Evolutionary conservation across 92 coral and sea anemone species (phyloP), one percentile per base, ranked within the genome.

Genomic region (Phenganax stokvisi): DNA sequence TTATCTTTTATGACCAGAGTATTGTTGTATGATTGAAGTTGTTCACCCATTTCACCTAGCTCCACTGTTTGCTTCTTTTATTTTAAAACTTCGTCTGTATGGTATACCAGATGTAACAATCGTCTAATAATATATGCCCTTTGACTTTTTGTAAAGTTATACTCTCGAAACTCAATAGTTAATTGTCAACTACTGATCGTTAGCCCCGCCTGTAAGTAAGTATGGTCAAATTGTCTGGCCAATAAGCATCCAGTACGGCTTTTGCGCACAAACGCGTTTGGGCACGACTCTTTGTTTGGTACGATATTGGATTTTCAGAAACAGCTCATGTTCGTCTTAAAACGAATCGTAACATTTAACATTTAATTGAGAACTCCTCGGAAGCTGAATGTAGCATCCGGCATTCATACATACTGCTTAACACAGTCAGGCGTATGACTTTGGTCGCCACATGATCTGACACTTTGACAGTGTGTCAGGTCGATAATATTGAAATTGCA

Each of bases 111-210:
- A 66, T 66, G 72, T 66, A 30, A 66, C 10, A 66, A 66, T 66
- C 47, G 72, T 27, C 72, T 66, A 12, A 25, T 25, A 66, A 66
- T 30, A 66, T 12, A 66, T 66, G 72, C 51, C 72, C 72, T 66
- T 66, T 66, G 72, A 66, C 72, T 25, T 66, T 66, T 66, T 20
- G 15, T 66, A 66, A 66, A 66, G 11, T 7, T 29, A 66, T 29
- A 66, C 31, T 0, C 72, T 66, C 72, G 51, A 66, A 66, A 66
- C 72, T 27, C 20, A 37, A 7, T 12, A 66, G 25, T 66, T 66
- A 66, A 27, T 66, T 66, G 51, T 66, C 72, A 66, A 66, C 72
- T 9, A 51, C 51, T 66, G 72, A 66, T 66, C 72, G 72, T 16
- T 27, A 5, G 72, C 72, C 25, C 72, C 72, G 72, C 72, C 72